phyloP scores from a whole-genome alignment of 1,140 invertebrate genomes.

The Arion vulgaris region DNA sequence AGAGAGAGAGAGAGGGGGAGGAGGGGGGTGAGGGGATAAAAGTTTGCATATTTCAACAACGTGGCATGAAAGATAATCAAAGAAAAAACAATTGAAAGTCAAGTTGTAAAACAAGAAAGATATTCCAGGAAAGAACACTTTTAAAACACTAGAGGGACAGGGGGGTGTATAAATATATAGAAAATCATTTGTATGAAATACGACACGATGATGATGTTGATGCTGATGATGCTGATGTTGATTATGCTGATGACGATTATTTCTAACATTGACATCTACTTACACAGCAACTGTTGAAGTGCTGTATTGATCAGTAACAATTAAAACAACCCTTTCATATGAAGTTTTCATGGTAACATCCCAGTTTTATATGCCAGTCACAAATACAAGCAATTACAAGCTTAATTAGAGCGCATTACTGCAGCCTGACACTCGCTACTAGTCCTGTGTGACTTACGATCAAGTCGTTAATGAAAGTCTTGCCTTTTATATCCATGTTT shows the following conservation, averaged over 20 bases:
- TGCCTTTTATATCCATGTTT: background rate
- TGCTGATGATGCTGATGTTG: no score
- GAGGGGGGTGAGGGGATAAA: no score
- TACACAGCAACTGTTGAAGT: no score
- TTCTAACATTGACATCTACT: no score
- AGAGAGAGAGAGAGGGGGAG: no score
- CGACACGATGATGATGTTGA: background rate
- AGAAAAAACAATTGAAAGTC: no score
- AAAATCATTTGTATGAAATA: background rate
- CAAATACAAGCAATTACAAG: background rate
- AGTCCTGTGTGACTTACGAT: background rate
- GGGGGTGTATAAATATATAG: background rate
- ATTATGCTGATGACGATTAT: no score
- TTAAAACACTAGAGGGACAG: no score
- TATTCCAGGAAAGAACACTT: no score
- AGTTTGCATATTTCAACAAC: no score
- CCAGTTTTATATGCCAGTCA: background rate
- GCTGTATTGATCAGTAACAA: background rate
- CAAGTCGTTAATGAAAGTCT: background rate
- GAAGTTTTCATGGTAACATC: background rate
- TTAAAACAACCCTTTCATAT: background rate
- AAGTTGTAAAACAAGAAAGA: no score
- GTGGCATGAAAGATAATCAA: no score
- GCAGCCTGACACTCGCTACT: background rate
- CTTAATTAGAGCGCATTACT: background rate